These are phyloP conservation scores for Heliconius eleuchia DNA, from an alignment of 1,140 invertebrate genomes.

Conservation along the genomic window DNA sequence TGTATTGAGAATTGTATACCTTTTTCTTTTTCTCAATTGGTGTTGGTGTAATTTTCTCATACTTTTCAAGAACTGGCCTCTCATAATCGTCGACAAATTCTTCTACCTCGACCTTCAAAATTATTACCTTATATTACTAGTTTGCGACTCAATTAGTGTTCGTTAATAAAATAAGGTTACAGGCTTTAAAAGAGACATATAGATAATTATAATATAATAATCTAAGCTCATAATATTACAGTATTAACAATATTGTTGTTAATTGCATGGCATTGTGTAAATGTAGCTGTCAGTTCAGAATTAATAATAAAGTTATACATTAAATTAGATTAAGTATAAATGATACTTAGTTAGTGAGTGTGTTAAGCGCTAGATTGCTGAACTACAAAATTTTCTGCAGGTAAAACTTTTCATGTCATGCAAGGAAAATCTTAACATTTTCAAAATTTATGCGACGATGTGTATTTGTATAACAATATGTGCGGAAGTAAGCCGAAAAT, in stretches of 20 bases:
- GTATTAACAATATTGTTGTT: neutral
- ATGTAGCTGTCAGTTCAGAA: neutral
- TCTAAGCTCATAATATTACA: neutral
- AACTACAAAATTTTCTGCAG: neutral
- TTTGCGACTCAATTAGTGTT: neutral
- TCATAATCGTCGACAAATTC: constrained; percentile 84
- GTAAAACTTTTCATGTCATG: neutral
- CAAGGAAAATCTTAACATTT: neutral
- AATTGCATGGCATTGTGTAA: neutral
- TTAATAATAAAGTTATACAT: neutral
- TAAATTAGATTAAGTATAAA: neutral
- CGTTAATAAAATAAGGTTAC: neutral
- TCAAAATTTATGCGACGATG: neutral
- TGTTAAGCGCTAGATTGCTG: neutral
- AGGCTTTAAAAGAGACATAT: neutral
- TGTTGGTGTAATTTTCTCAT: constrained; percentile 80
- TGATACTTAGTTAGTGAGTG: neutral
- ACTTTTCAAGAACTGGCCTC: constrained; percentile 86
- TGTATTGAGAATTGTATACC: constrained; percentile 30
- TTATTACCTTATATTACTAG: constrained; percentile 3
- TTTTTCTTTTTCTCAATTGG: constrained; percentile 70
- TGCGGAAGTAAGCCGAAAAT: neutral
- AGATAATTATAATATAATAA: neutral
- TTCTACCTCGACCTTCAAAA: constrained; percentile 80
- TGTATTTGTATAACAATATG: neutral